Evolutionary conservation across 2,797 vertebrate genomes (phyloP), one percentile per base, ranked within the genome.

Genomic region (Craterocephalus amniculus): DNA sequence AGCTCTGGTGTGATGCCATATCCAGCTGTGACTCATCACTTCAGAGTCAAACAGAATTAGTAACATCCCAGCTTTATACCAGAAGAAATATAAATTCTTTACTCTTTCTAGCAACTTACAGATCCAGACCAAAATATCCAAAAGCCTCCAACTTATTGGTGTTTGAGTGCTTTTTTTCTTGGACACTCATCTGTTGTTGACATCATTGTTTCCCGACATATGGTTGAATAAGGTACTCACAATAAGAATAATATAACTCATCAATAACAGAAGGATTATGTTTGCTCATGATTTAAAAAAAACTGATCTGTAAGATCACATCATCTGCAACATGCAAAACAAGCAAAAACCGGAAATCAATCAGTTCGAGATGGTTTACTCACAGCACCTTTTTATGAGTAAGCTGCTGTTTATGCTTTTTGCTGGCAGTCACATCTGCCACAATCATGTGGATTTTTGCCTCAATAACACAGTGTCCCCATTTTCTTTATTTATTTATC

Each of bases 1-100:
- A 52, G 49, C 24, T 52, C 49, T 52, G 49, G 22, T 51, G 49
- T 51, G 49, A 52, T 27, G 49, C 49, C 40, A 43, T 43, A 43
- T 14, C 40, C 40, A 43, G 16, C 16, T 6, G 40, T 43, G 40
- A 43, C 40, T 43, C 14, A 18, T 43, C 16, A 43, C 16, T 43
- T 43, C 16, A 43, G 16, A 18, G 40, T 43, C 20, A 43, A 43
- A 43, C 16, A 43, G 40, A 43, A 43, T 43, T 18, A 43, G 40
- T 18, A 43, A 43, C 40, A 43, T 43, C 16, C 40, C 40, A 43
- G 40, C 40, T 43, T 43, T 43, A 14, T 40, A 18, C 16, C 11
- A 52, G 24, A 52, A 26, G 13, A 52, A 52, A 27, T 14, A 43
- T 4, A 24, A 27, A 14, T 26, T 27, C 11, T 52, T 27, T 24